Evolutionary conservation across 2,113 vertebrate species (phyloP).

Genomic region (Vimba vimba): DNA sequence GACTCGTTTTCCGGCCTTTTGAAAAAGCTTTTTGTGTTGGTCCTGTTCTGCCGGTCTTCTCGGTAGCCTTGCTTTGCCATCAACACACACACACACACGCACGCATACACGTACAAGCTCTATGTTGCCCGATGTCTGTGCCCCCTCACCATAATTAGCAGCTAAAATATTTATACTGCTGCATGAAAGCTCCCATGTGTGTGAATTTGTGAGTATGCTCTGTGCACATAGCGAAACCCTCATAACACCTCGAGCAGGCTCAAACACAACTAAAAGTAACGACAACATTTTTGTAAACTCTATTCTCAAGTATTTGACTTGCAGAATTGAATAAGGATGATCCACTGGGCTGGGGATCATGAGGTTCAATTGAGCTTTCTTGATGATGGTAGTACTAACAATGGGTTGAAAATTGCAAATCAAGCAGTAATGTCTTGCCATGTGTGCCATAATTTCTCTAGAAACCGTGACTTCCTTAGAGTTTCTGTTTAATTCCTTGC

Average conservation of each 20-base stretch:
- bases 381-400: background rate
- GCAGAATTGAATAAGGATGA: background rate
- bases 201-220: slow-evolving; percentile 27
- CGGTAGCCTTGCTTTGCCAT: slow-evolving; percentile 1
- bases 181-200: slow-evolving; percentile 45
- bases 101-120: background rate
- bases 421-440: background rate
- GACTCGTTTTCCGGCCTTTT: slow-evolving; percentile 42
- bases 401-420: background rate
- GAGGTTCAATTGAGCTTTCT: background rate
- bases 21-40: slow-evolving; percentile 51
- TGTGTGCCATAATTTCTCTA: background rate
- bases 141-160: slow-evolving; percentile 53
- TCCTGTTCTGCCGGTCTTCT: slow-evolving; percentile 17
- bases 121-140: background rate
- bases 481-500: background rate
- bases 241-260: background rate
- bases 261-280: background rate
- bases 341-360: background rate
- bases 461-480: background rate
- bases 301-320: background rate
- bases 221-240: slow-evolving; percentile 2
- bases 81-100: background rate
- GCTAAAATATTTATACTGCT: slow-evolving; percentile 58
- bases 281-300: background rate